Evolutionary conservation across 1,140 invertebrate genomes (phyloP).

Genomic region (Chrysomallon squamiferum): DNA sequence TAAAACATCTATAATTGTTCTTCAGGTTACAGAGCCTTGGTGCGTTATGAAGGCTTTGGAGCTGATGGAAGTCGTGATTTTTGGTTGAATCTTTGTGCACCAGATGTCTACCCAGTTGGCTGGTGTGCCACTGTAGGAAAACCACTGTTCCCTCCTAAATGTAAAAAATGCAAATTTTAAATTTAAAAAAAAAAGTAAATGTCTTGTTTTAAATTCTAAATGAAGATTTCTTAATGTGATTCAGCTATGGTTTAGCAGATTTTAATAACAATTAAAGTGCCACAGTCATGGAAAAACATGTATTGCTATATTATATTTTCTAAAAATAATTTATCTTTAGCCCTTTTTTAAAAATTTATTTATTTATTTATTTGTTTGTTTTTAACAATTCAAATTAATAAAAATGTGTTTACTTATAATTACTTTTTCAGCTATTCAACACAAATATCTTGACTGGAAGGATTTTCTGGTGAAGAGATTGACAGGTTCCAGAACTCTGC

Average conservation of each 20-base stretch:
- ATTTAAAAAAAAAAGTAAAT: too few relatives aligned
- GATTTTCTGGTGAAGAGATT: slow-evolving; percentile 89
- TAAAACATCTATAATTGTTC: slow-evolving; percentile 9
- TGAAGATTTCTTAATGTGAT: too few relatives aligned
- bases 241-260: too few relatives aligned
- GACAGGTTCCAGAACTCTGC: slow-evolving; percentile 90
- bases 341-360: too few relatives aligned
- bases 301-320: too few relatives aligned
- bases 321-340: too few relatives aligned
- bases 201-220: too few relatives aligned
- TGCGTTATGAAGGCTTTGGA: slow-evolving; percentile 94
- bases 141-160: slow-evolving; percentile 90
- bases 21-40: slow-evolving; percentile 85
- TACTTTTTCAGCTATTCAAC: slow-evolving; percentile 68
- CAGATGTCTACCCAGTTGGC: slow-evolving; percentile 92
- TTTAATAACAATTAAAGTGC: too few relatives aligned
- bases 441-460: slow-evolving; percentile 95
- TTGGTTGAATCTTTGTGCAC: slow-evolving; percentile 93
- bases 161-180: too few relatives aligned
- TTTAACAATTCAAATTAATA: background rate
- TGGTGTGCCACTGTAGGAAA: slow-evolving; percentile 96
- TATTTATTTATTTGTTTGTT: too few relatives aligned
- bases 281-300: too few relatives aligned
- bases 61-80: slow-evolving; percentile 88
- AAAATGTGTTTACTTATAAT: background rate